Evolutionary conservation across 2,113 vertebrate species (phyloP), one percentile per base, ranked within the genome.

Genomic region (Pipa parva): DNA sequence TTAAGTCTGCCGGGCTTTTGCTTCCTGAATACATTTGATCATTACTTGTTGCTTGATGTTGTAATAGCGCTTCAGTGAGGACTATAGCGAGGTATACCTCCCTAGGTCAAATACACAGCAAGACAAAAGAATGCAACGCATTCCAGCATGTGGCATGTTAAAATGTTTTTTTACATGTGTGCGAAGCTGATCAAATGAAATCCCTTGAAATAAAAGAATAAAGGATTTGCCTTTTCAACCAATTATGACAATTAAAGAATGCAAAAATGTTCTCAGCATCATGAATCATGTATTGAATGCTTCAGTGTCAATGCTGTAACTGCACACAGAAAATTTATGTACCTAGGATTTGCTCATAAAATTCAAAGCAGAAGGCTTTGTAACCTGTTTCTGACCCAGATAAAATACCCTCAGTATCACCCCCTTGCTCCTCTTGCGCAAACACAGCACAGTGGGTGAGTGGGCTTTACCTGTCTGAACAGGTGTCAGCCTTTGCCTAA

Each of bases 361-460:
- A 56, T 20, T 56, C 12, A 56, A 58, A 12, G 17, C 63, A 0
- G 51, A 31, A 52, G 62, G 0, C 0, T 48, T 7, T 0, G 60
- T 61, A 49, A 65, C 31, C 72, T 66, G 63, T 3, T 27, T 51
- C 1, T 63, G 72, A 60, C 59, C n/a, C 77, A 22, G 54, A 29
- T 24, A 59, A 46, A 45, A 62, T 25, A 0, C 0, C 37, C 1
- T 1, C 52, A 51, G 48, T 24, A 4, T 59, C 2, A 1, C n/a
- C 51, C 2, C 0, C 55, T 22, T 13, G 17, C 59, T 37, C 51
- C 33, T 13, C 10, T 31, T 33, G 72, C 8, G 7, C 73, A 39
- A 74, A 51, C 48, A 74, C 39, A 11, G 59, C 36, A 51, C 45
- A 2, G 26, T 2, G 0, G 0, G 67, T 42, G n/a, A 31, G 18